Evolutionary conservation across 2,797 vertebrate species (phyloP).

Genomic region (Coregonus ussuriensis): DNA sequence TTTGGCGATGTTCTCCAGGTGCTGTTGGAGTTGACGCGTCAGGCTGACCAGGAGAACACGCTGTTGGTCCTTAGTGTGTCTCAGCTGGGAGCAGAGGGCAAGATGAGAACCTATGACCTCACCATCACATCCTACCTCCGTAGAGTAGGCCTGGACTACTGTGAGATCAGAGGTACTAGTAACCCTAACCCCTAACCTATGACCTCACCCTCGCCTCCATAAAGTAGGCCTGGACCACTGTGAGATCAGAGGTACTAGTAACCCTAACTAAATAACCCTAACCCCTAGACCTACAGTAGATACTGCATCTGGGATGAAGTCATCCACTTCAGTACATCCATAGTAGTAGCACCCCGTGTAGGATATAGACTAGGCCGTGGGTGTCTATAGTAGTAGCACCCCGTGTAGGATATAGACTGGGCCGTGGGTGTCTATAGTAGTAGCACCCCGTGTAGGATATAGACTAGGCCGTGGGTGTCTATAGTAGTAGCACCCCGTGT

Average conservation of each 20-base stretch:
- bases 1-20: constrained; percentile 73
- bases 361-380: no score
- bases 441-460: no score
- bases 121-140: constrained; percentile 83
- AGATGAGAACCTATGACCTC: constrained; percentile 82
- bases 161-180: constrained; percentile 80
- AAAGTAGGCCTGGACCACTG: not conserved
- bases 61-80: constrained; percentile 82
- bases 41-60: constrained; percentile 80
- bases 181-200: not conserved
- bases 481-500: no score
- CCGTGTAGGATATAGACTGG: no score
- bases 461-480: no score
- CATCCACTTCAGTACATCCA: no score
- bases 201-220: not conserved
- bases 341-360: no score
- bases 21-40: constrained; percentile 85
- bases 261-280: no score
- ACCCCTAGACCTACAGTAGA: no score
- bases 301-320: no score
- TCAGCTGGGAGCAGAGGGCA: constrained; percentile 88
- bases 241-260: not conserved
- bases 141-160: constrained; percentile 86
- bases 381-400: no score
- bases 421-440: no score